Base-by-base conservation (phyloP, 64 coral and sea anemone genomes). In the Montipora cactus region DNA sequence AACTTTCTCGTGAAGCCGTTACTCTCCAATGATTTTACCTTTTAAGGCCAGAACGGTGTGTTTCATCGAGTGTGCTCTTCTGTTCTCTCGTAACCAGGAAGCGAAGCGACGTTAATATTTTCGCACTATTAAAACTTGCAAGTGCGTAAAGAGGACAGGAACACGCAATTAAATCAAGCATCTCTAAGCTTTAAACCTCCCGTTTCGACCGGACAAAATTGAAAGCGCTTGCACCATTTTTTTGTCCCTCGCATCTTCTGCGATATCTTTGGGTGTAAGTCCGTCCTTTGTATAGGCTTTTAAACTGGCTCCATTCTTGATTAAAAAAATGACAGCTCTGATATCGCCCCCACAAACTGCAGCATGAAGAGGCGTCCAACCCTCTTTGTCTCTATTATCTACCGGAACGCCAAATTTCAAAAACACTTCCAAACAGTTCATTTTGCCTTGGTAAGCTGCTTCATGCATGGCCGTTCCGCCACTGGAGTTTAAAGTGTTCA, bases 391-490 rank as follows among this genome's bases (percentile, higher is more conserved):
- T 14, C 84, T 84, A 21, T 89, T 81, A 16, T 98, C 87, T 5
- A 95, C 90, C 22, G 76, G 46, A 16, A 87, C 93, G 3, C 96
- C 96, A 22, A 98, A 98, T 75, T 83, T 92, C 28, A 98, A 67
- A 83, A 98, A 98, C 22, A 95, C 89, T 78, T 81, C 84, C n/a
- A 98, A 67, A 74, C 96, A 98, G 8, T 14, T 51, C 8, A 98
- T 37, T 89, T 98, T 98, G 2, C 96, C 96, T 79, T 98, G 93
- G 85, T 89, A 98, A 1, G 96, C 96, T 4, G 96, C 96, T 46
- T 98, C 96, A 28, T 98, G 96, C 80, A 98, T 98, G 16, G 96
- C 91, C 16, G 96, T 94, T 11, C 93, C 93, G 4, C 96, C 96
- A 45, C 96, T 98, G 0, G 96, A 85, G 44, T 98, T 98, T 10